Evolutionary conservation across 1,140 invertebrate genomes (phyloP).

Genomic region (Ooceraea biroi): DNA sequence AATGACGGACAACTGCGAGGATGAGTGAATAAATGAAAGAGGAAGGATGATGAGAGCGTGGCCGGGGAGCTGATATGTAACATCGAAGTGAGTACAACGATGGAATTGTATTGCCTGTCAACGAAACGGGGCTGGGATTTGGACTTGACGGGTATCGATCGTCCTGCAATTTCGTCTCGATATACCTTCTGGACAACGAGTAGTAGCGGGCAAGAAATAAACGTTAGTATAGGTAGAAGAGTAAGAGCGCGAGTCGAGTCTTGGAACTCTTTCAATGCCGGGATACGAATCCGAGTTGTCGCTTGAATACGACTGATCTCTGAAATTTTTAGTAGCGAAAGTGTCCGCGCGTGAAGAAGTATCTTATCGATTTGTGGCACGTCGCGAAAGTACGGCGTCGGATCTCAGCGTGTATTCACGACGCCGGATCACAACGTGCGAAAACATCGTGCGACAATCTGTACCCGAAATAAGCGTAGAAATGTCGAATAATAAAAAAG

Average conservation of each 20-base stretch:
- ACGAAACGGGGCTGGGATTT: conserved; percentile 25
- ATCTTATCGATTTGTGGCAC: conserved; percentile 24
- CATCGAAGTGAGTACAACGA: conserved; percentile 69
- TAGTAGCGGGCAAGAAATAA: conserved; percentile 23
- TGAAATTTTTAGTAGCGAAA: conserved; percentile 32
- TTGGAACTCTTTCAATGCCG: neutral
- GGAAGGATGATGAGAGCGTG: neutral
- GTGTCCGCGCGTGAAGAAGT: conserved; percentile 13
- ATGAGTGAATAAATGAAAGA: conserved; percentile 31
- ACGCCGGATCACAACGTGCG: neutral
- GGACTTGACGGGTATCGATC: conserved; percentile 26
- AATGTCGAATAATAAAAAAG: conserved; percentile 20
- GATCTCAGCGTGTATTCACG: neutral
- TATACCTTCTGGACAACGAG: conserved; percentile 16
- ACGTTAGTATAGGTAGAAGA: conserved; percentile 31
- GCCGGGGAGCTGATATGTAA: conserved; percentile 17
- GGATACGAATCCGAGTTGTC: neutral
- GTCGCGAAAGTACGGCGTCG: neutral
- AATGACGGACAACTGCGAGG: conserved; percentile 55
- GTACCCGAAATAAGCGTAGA: neutral
- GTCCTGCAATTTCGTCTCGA: conserved; percentile 34
- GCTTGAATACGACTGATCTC: conserved; percentile 28
- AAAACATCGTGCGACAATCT: neutral
- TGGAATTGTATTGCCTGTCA: conserved; percentile 29
- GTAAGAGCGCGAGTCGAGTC: conserved; percentile 10